Base-by-base conservation (phyloP, 2,797 vertebrate genomes). In the Aulostomus chinensis region DNA sequence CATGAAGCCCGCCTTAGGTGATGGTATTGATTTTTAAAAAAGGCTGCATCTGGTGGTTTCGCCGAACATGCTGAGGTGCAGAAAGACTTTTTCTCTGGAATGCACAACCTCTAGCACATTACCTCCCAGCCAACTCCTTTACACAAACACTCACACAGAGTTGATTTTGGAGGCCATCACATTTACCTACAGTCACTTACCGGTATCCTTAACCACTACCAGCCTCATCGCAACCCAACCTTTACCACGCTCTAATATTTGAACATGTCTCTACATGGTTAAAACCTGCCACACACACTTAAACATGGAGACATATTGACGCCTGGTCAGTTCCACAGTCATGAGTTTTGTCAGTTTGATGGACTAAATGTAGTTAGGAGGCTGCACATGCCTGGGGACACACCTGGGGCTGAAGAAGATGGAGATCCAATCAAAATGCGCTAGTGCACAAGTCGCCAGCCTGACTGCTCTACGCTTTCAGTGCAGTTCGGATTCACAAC, bases 21-120 rank as follows among this genome's bases (percentile, higher is more conserved):
- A 64, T 31, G 20, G 13, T 76, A 86, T 82, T 73, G 80, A 84
- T 85, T 86, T 84, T 68, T 59, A 32, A 63, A 80, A n/a, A 79
- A 66, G 63, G 51, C 53, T 58, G 65, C 47, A 63, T 78, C 62
- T 81, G 31, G 66, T 71, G 45, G 45, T 69, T 75, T 68, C 67
- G 66, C 7, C 22, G 72, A 80, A 80, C 64, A 69, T 73, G 74
- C 55, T 71, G 64, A 70, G 38, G 55, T 62, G 21, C 48, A 73
- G 49, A 65, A 72, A 57, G 45, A 39, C 46, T 20, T 21, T 40
- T 15, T 43, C 49, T 49, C 53, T 41, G 28, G 34, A 30, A 47
- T 30, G 32, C 63, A 48, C 47, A 65, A 48, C 35, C 58, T 32
- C 22, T 16, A 30, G 22, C 45, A 54, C 20, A 40, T 52, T 52